Evolutionary conservation across 2,888 invertebrate genomes (phyloP).

Genomic region (Agriotes lineatus): DNA sequence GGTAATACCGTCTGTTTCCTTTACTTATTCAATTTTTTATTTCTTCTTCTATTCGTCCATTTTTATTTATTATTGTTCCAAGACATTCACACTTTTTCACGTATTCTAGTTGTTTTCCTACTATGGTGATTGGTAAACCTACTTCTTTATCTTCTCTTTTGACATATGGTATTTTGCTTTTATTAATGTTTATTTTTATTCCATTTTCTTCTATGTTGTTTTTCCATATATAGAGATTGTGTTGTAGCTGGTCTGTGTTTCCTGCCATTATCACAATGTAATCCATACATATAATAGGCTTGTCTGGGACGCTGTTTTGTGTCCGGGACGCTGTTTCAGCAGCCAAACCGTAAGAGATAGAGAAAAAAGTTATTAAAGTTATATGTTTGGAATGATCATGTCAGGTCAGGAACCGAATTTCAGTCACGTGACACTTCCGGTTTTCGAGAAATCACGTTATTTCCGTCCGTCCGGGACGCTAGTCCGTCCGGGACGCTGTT

Average conservation of each 20-base stretch:
- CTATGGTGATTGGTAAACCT: not conserved
- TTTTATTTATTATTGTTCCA: not conserved
- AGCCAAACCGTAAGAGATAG: no score
- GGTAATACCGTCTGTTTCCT: slow-evolving; percentile 2
- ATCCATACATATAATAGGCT: no score
- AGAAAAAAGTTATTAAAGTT: no score
- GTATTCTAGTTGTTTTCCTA: not conserved
- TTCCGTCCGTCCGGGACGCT: no score
- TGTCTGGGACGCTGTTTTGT: no score
- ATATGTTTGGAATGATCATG: no score
- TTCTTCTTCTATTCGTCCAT: not conserved
- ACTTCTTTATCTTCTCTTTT: not conserved
- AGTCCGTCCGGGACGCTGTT: no score
- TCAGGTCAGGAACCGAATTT: no score
- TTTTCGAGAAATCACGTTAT: no score
- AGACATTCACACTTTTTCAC: not conserved
- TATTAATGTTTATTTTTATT: not conserved
- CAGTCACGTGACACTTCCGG: no score
- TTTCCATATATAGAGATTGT: not conserved
- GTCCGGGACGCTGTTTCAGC: no score
- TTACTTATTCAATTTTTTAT: not conserved
- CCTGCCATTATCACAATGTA: not conserved
- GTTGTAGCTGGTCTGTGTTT: not conserved
- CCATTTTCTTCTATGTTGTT: not conserved
- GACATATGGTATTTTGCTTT: not conserved